Conservation (phyloP, 2,888 invertebrate species). For the Drosophila pegasa region DNA sequence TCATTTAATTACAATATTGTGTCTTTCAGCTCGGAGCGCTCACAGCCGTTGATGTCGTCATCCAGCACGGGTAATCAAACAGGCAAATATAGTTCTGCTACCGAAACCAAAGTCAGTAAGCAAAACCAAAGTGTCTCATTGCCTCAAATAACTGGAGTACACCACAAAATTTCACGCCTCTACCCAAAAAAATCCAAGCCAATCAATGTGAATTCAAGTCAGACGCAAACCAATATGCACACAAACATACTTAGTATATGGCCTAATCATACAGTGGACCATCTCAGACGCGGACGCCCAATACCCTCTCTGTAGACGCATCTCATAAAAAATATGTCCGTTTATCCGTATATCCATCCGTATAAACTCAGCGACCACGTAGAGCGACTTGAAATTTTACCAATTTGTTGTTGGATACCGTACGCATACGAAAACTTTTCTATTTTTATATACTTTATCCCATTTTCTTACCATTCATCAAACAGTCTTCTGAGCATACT, state of each 20-base stretch:
- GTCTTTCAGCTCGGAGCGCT: conserved; percentile 80
- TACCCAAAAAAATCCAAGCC: conserved; percentile 45
- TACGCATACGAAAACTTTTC: too few relatives aligned
- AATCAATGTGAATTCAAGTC: conserved; percentile 50
- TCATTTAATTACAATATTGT: background rate
- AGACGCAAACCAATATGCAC: conserved; percentile 19
- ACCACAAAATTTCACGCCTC: conserved; percentile 74
- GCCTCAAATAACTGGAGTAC: conserved; percentile 77
- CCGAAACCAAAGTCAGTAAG: conserved; percentile 99
- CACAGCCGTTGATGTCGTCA: conserved; percentile 84
- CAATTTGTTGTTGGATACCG: too few relatives aligned
- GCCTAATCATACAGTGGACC: conserved; percentile 4
- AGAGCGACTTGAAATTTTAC: too few relatives aligned
- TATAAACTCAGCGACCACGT: background rate
- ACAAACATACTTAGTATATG: conserved; percentile 1
- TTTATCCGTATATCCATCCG: background rate
- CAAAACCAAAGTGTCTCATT: conserved; percentile 86
- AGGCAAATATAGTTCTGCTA: conserved; percentile 85
- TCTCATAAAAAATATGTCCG: background rate
- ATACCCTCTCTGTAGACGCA: background rate
- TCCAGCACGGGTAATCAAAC: conserved; percentile 83
- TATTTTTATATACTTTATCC: too few relatives aligned
- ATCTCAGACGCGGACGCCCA: conserved; percentile 1
- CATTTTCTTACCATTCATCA: too few relatives aligned
- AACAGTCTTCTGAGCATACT: too few relatives aligned